Base-by-base conservation (phyloP, 2,888 invertebrate genomes). In the Ormyrus nitidulus region DNA sequence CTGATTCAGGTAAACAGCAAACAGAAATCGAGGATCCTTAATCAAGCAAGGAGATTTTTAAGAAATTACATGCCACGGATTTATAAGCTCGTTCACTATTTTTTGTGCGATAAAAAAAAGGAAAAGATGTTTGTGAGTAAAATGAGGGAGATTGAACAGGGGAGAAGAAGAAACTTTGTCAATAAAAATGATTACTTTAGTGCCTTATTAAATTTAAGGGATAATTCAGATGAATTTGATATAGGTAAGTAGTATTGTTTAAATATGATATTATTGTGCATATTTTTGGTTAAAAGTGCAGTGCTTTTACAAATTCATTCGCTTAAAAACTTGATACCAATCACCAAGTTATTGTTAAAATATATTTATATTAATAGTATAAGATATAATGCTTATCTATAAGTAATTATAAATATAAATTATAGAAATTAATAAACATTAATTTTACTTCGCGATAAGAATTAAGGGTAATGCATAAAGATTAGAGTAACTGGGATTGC, bases 161-260 rank as follows among this genome's bases (percentile, higher is more conserved):
- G 88, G 53, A 84, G 91, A 59, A 85, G 86, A 75, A 84, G 87
- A 34, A 87, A 87, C 68, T 86, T 87, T 56, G 82, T 90, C n/a
- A 83, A 85, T 68, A 85, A 89, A 49, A 87, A 90, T 58, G 92
- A 92, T 83, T 91, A 91, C 66, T 76, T 91, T 9, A 89, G 91
- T 81, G 83, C 88, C 9, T 84, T 91, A 69, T 84, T 86, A 59
- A 87, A 90, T n/a, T 66, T 91, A n/a, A 78, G 80, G 58, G 71
- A 82, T 11, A 10, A 82, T 54, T 65, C 77, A 0, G 34, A 74
- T 62, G 2, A 13, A 3, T 11, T 13, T 56, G 72, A 56, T 44
- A 48, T 69, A 0, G 69, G 79, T 79, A 79, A 5, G 61, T 64
- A 65, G 34, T 34, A 34, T 34, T 34, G 34, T 34, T 34, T 34